These are phyloP conservation scores for Dysmachus trigonus DNA, from an alignment of 2,888 invertebrate genomes.

Conservation along the genomic window DNA sequence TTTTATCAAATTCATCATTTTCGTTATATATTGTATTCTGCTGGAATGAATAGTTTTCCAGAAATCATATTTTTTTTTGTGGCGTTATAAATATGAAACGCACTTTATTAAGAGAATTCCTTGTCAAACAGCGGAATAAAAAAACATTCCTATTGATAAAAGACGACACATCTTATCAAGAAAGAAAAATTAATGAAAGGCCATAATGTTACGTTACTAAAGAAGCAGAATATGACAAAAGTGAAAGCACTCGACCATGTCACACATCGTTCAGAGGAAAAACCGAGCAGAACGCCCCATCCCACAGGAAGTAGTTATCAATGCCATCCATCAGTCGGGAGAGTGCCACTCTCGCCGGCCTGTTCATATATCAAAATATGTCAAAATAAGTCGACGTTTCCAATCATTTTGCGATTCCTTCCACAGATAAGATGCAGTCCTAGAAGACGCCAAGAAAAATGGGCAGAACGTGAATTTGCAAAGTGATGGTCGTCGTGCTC, in stretches of 20 bases:
- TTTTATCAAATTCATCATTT: too few relatives aligned
- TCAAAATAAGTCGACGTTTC: slow-evolving; percentile 32
- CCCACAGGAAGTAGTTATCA: background rate
- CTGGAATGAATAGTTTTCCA: too few relatives aligned
- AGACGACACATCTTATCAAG: background rate
- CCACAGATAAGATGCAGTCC: background rate
- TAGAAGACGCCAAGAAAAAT: background rate
- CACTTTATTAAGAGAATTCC: background rate
- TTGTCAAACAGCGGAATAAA: background rate
- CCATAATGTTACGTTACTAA: background rate
- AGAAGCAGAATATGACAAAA: background rate
- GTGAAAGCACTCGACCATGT: background rate
- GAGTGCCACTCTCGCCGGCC: background rate
- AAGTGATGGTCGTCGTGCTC: background rate
- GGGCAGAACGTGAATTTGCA: background rate
- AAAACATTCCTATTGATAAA: background rate
- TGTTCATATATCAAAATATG: slow-evolving; percentile 30
- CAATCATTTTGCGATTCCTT: slow-evolving; percentile 2
- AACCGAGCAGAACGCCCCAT: background rate
- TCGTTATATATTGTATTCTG: too few relatives aligned
- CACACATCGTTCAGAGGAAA: background rate
- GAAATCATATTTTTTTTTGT: too few relatives aligned
- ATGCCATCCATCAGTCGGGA: background rate
- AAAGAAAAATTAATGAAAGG: background rate
- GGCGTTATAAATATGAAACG: too few relatives aligned